Evolutionary conservation across 1,140 invertebrate genomes (phyloP), one percentile per base, ranked within the genome.

Genomic region (Adelges cooleyi): DNA sequence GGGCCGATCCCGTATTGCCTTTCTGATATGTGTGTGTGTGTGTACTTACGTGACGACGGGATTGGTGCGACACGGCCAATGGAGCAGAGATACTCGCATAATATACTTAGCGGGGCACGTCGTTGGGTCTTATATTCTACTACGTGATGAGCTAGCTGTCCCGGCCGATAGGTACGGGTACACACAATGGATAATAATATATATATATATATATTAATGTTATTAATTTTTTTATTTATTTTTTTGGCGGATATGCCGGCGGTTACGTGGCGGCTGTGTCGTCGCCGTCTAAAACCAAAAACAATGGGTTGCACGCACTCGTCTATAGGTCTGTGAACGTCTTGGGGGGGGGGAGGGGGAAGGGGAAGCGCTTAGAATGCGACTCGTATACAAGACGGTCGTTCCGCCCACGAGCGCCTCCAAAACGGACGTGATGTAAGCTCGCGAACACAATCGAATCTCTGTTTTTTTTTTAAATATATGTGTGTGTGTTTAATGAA

Each of bases 331-430:
- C n/a, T n/a, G n/a, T 13, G 20, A 13, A 36, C 29, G 51, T n/a
- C n/a, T n/a, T n/a, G n/a, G n/a, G n/a, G n/a, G n/a, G 22, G 17
- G 51, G 33, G 51, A 17, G 27, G 4, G 6, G 3, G 29, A 22
- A 29, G 27, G n/a, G 4, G 5, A 5, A 10, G 33, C 18, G n/a
- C 25, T 56, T 42, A 42, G 53, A 42, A 56, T 42, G 38, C 53
- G 25, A 1, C 52, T 29, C 36, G 23, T n/a, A 25, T 38, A n/a
- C 38, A 36, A 13, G 20, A n/a, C 36, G 36, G 36, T 27, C 38
- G 53, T 56, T 56, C 36, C 53, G 53, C 53, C 53, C 53, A 56
- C 52, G 53, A 56, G 38, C 53, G 53, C n/a, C 54, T 59, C 54
- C 40, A 29, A 59, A 59, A 59, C 54, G 54, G 54, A 59, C 54